These are phyloP conservation scores for Cynopterus sphinx DNA, from an alignment of 2,797 vertebrate genomes.

Conservation along the genomic window DNA sequence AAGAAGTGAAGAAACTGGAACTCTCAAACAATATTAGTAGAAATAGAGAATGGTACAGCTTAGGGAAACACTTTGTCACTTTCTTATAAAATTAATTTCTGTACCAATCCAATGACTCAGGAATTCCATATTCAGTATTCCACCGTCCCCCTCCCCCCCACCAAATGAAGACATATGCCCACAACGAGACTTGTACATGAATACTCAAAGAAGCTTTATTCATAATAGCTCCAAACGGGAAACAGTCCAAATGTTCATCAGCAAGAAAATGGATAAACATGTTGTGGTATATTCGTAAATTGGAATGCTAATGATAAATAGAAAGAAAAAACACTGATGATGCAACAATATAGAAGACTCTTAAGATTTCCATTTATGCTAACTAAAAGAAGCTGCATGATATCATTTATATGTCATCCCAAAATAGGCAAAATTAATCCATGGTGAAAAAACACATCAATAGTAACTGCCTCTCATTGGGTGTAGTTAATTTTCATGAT, in stretches of 20 bases:
- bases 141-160: not conserved
- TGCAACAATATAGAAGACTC: not conserved
- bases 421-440: slow-evolving; percentile 1
- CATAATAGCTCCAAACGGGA: not conserved
- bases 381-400: not conserved
- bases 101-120: not conserved
- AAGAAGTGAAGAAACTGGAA: not conserved
- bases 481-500: not conserved
- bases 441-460: not conserved
- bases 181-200: not conserved
- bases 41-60: not conserved
- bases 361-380: not conserved
- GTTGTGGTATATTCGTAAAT: not conserved
- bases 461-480: not conserved
- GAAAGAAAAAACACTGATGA: not conserved
- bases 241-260: not conserved
- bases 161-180: not conserved
- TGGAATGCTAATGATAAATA: not conserved
- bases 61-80: not conserved
- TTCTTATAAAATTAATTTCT: slow-evolving; percentile 9
- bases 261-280: not conserved
- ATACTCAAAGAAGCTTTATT: not conserved
- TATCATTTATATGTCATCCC: not conserved
- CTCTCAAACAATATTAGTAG: not conserved
- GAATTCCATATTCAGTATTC: slow-evolving; percentile 4